phyloP scores from a whole-genome alignment of 2,797 vertebrate species.

The Gephyroberyx darwinii region DNA sequence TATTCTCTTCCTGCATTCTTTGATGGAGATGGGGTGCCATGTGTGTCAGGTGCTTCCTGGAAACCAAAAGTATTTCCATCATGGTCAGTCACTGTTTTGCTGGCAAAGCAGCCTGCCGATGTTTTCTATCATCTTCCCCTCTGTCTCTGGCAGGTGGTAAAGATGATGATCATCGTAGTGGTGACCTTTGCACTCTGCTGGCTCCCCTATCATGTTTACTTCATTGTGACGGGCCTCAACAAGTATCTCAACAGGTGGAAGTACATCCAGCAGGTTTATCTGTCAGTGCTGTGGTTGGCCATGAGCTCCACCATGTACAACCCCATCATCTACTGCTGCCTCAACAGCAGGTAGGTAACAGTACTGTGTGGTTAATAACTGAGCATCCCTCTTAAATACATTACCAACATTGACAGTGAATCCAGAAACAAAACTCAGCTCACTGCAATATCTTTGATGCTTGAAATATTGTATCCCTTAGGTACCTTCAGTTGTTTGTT shows the following conservation, averaged over 20 bases:
- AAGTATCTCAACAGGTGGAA: conserved; percentile 87
- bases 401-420: no score
- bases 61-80: neutral
- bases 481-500: neutral
- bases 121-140: neutral
- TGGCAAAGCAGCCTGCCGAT: no score
- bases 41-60: neutral
- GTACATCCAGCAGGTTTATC: conserved; percentile 96
- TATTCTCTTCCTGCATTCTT: neutral
- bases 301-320: conserved; percentile 99
- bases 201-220: conserved; percentile 96
- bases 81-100: neutral
- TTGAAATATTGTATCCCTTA: neutral
- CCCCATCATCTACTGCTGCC: conserved; percentile 98
- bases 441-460: no score
- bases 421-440: neutral
- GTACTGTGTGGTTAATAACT: no score
- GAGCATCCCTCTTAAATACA: no score
- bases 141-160: conserved; percentile 88
- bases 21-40: no score
- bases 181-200: conserved; percentile 96
- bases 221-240: conserved; percentile 90
- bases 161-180: conserved; percentile 99
- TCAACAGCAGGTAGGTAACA: conserved; percentile 92
- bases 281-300: conserved; percentile 95